Conservation (phyloP, 2,797 vertebrate species). For the Macropus fuliginosus region DNA sequence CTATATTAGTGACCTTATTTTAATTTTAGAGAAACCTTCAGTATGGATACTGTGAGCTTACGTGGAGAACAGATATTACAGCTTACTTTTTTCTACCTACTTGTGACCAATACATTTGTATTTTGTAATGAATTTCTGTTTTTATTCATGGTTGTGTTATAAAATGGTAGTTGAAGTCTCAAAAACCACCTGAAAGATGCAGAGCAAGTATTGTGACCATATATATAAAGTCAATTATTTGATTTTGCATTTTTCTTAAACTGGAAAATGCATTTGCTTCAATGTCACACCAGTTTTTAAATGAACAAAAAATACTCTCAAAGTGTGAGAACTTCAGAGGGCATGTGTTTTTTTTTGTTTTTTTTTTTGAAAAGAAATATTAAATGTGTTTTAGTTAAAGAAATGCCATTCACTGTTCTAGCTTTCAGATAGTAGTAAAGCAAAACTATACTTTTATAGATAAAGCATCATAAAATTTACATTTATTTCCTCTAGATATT, state of each 20-base stretch:
- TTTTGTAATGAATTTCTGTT: constrained; percentile 84
- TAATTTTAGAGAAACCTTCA: constrained; percentile 86
- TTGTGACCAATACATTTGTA: constrained; percentile 88
- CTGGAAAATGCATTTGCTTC: constrained; percentile 78
- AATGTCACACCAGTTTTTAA: constrained; percentile 69
- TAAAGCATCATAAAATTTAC: constrained; percentile 74
- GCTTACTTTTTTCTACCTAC: constrained; percentile 80
- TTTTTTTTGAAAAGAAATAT: constrained; percentile 61
- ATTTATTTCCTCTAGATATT: constrained; percentile 77
- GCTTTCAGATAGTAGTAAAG: constrained; percentile 75
- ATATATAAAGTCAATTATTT: constrained; percentile 57
- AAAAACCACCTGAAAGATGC: constrained; percentile 79
- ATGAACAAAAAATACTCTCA: neutral
- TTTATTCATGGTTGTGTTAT: constrained; percentile 82
- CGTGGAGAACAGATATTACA: constrained; percentile 82
- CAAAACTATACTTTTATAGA: constrained; percentile 76
- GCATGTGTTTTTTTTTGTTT: neutral
- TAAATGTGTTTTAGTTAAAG: constrained; percentile 69
- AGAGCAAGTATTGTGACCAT: constrained; percentile 71
- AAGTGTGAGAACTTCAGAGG: neutral
- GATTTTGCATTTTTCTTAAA: constrained; percentile 81
- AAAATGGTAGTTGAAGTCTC: constrained; percentile 78
- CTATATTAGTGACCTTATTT: constrained; percentile 84
- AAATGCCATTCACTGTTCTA: constrained; percentile 77
- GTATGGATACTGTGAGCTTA: constrained; percentile 86